Base-by-base conservation (phyloP, 2,113 vertebrate species). In the Oriolus oriolus region DNA sequence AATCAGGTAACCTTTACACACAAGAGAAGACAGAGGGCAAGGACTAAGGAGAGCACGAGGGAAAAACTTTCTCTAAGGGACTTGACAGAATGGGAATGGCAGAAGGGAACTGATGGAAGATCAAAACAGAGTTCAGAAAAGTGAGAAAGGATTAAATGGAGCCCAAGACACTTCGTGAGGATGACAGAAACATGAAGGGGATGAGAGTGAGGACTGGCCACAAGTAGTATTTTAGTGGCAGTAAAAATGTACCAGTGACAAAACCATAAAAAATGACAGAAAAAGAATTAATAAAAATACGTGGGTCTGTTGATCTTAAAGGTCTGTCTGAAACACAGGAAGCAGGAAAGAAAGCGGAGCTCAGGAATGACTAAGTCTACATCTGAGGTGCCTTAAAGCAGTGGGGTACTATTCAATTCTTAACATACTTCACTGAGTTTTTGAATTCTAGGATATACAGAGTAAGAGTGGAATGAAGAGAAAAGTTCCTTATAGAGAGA, bases 91-190 rank as follows among this genome's bases (percentile, higher is more conserved):
- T 65, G 7, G 61, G 69, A 95, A 84, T 74, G 54, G 33, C 49
- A 88, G 39, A 79, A 63, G 20, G 14, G 60, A 92, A 84, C 50
- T 80, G 60, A 30, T 91, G 42, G 30, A 90, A 93, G 80, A 97
- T 89, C 80, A 97, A 95, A 97, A 91, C 5, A 74, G 74, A 80
- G 69, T 54, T 90, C 80, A 92, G 83, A 96, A 87, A 95, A 82
- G 33, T 17, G 21, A 92, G 49, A 88, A 96, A 76, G 60, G 73
- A 90, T 94, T 95, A 94, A 86, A 96, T 64, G 71, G 89, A 97
- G 52, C 69, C 45, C 66, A 94, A 94, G 86, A 93, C 68, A 84
- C 77, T 95, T 95, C 83, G n/a, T 77, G 71, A 95, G 39, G 44
- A 75, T 81, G 49, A 85, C 5, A 84, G 83, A 90, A 88, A 91